Evolutionary conservation across 2,888 invertebrate genomes (phyloP).

Genomic region (Diarsia mendica): DNA sequence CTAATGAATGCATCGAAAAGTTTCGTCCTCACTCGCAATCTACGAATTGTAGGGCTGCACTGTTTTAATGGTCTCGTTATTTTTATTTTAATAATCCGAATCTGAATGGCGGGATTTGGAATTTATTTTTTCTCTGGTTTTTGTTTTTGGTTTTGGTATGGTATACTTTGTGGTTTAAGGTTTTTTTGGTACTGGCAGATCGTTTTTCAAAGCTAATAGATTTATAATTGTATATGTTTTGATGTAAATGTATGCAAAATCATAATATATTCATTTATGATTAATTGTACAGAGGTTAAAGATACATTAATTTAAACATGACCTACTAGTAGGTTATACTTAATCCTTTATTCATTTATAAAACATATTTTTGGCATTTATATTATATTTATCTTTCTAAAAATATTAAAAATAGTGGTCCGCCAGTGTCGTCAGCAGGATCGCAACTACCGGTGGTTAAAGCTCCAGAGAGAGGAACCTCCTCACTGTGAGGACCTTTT

Average conservation of each 20-base stretch:
- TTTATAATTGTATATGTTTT: slow-evolving; percentile 11
- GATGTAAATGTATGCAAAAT: not conserved
- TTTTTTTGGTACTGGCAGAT: not conserved
- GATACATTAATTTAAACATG: not conserved
- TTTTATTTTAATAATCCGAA: slow-evolving; percentile 52
- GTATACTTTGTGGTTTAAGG: not conserved
- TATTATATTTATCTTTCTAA: too few relatives aligned
- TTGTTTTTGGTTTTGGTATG: slow-evolving; percentile 13
- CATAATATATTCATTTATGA: slow-evolving; percentile 4
- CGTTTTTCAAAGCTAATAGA: slow-evolving; percentile 3
- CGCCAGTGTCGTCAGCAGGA: too few relatives aligned
- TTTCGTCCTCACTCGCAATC: slow-evolving; percentile 80
- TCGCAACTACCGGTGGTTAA: too few relatives aligned
- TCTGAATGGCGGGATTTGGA: not conserved
- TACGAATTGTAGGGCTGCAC: slow-evolving; percentile 74
- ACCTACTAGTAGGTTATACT: not conserved
- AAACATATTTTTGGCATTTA: too few relatives aligned
- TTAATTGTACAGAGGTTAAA: slow-evolving; percentile 24
- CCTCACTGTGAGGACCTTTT: too few relatives aligned
- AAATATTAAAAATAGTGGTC: too few relatives aligned
- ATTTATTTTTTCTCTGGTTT: not conserved
- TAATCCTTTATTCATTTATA: too few relatives aligned
- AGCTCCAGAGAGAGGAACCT: too few relatives aligned
- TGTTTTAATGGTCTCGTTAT: slow-evolving; percentile 64
- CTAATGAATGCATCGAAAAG: slow-evolving; percentile 85